Conservation (phyloP, 2,888 invertebrate genomes). For the Xestia ashworthii region DNA sequence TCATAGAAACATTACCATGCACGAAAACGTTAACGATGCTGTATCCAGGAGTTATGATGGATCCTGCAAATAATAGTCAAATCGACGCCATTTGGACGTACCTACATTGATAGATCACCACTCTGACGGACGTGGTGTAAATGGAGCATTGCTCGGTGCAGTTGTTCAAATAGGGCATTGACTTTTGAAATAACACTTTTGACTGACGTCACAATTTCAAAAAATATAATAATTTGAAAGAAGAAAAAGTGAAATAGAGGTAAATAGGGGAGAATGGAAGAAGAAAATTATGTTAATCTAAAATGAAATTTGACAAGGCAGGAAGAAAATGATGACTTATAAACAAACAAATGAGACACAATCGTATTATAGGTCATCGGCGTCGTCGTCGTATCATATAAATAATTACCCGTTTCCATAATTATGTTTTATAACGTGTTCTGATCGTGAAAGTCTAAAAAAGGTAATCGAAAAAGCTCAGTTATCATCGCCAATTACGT, state of each 20-base stretch:
- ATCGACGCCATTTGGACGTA: conserved; percentile 36
- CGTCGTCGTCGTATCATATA: no score
- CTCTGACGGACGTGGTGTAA: conserved; percentile 29
- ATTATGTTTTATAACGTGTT: no score
- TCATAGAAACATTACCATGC: neutral
- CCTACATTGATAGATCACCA: conserved; percentile 43
- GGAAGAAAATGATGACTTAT: neutral
- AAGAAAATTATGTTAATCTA: no score
- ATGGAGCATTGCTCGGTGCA: conserved; percentile 15
- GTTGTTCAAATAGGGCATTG: neutral
- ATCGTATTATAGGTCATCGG: no score
- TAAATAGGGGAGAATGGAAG: no score
- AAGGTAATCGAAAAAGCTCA: no score
- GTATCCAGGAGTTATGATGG: conserved; percentile 40
- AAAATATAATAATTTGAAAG: neutral
- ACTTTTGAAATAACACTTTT: neutral
- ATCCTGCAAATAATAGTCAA: conserved; percentile 49
- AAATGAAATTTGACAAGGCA: neutral
- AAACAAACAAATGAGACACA: neutral
- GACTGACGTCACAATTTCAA: conserved; percentile 2
- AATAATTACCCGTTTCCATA: no score
- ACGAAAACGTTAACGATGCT: conserved; percentile 5
- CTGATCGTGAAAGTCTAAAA: no score
- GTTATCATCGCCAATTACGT: no score
- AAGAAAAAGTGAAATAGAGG: neutral